Evolutionary conservation across 1,140 invertebrate genomes (phyloP).

Genomic region (Ostrea denselamellosa): DNA sequence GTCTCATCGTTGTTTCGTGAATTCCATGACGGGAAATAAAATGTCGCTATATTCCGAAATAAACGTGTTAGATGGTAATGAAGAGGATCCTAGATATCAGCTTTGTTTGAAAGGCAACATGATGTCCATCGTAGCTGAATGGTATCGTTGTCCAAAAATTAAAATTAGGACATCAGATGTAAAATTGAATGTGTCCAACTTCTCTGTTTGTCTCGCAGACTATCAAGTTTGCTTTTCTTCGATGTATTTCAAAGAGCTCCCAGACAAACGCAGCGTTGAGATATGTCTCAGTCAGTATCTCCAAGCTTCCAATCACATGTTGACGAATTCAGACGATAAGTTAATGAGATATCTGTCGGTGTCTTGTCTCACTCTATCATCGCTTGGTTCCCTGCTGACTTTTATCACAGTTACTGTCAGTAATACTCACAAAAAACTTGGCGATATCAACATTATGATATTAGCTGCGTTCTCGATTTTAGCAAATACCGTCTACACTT

Average conservation of each 20-base stretch:
- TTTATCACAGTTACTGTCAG: neutral
- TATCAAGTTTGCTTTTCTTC: neutral
- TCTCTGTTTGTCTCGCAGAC: neutral
- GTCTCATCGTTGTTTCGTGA: neutral
- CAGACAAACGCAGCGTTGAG: neutral
- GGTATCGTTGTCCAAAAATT: constrained; percentile 2
- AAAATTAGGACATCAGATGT: neutral
- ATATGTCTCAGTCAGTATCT: neutral
- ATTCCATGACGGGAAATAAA: neutral
- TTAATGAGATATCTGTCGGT: neutral
- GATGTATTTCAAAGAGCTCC: neutral
- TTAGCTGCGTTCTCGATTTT: neutral
- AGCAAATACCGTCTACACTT: neutral
- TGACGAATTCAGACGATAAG: neutral
- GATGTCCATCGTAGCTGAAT: neutral
- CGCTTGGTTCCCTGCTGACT: neutral
- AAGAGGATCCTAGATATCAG: neutral
- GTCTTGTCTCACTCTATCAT: neutral
- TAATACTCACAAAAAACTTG: neutral
- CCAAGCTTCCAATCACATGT: neutral
- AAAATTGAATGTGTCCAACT: neutral
- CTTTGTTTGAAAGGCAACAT: neutral
- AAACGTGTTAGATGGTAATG: neutral
- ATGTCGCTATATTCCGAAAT: neutral
- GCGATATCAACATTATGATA: neutral